Evolutionary conservation across 2,113 vertebrate species (phyloP).

Genomic region (Aptenodytes forsteri): DNA sequence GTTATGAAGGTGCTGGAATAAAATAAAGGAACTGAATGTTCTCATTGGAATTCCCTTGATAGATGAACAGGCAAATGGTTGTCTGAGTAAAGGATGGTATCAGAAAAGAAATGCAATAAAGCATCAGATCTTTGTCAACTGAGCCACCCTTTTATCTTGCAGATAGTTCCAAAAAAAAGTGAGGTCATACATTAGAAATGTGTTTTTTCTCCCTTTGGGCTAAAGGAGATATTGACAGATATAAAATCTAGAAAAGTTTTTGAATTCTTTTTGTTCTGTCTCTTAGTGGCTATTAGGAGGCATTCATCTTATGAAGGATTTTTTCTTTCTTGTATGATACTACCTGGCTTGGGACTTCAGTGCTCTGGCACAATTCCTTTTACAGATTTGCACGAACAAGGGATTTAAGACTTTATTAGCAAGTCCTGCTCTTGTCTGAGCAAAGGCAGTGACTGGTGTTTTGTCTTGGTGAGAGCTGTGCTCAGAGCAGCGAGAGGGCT

Average conservation of each 20-base stretch:
- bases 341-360: not conserved
- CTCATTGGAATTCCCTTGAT: not conserved
- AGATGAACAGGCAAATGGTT: not conserved
- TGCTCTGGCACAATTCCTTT: not conserved
- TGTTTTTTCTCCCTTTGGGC: not conserved
- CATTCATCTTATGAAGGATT: not conserved
- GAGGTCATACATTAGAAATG: not conserved
- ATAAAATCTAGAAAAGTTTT: not conserved
- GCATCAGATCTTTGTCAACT: not conserved
- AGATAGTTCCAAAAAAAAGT: not conserved
- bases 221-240: not conserved
- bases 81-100: not conserved
- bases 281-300: not conserved
- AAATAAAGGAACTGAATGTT: not conserved
- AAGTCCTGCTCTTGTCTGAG: not conserved
- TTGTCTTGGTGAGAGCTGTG: not conserved
- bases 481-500: not conserved
- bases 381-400: not conserved
- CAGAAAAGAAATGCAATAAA: conserved; percentile 1
- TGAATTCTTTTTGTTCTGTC: not conserved
- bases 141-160: not conserved
- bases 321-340: not conserved
- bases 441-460: not conserved
- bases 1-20: not conserved
- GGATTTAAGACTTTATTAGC: not conserved